Evolutionary conservation across 2,113 vertebrate genomes (phyloP).

Genomic region (Cephalopholis sonnerati): DNA sequence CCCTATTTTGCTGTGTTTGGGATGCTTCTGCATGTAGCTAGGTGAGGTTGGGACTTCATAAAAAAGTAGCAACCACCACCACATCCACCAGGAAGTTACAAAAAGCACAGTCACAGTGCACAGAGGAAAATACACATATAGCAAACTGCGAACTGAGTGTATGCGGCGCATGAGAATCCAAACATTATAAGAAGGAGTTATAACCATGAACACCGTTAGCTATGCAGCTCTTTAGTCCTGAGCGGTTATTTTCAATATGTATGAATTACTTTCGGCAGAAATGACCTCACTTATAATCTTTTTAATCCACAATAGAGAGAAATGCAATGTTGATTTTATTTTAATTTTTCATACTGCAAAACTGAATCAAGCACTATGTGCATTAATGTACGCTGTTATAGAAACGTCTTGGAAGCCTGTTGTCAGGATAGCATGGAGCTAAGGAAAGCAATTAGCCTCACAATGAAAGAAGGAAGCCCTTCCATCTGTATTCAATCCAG

Average conservation of each 20-base stretch:
- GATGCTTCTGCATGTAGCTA: too few relatives aligned
- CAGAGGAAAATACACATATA: too few relatives aligned
- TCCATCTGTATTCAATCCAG: conserved; percentile 28
- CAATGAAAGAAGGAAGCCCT: conserved; percentile 45
- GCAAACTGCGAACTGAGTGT: too few relatives aligned
- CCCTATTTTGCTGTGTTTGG: too few relatives aligned
- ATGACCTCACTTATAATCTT: neutral
- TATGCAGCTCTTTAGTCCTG: neutral
- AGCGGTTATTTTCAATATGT: neutral
- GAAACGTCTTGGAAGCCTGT: conserved; percentile 7
- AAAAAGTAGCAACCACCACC: too few relatives aligned
- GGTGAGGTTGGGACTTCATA: too few relatives aligned
- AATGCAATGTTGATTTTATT: neutral
- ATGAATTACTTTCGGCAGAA: neutral
- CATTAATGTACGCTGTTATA: conserved; percentile 2
- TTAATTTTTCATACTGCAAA: neutral
- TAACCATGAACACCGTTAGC: too few relatives aligned
- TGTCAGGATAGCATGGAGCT: conserved; percentile 18
- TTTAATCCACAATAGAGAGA: neutral
- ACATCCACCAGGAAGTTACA: too few relatives aligned
- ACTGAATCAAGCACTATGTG: neutral
- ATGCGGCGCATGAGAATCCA: neutral
- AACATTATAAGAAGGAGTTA: neutral
- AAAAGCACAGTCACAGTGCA: too few relatives aligned
- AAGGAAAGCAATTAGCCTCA: conserved; percentile 52